Percentiles rank a stretch among this genome's conserved stretches.
These are phyloP conservation scores for Percina caprodes DNA, from an alignment of 2,113 vertebrate genomes.

Conservation along the genomic window DNA sequence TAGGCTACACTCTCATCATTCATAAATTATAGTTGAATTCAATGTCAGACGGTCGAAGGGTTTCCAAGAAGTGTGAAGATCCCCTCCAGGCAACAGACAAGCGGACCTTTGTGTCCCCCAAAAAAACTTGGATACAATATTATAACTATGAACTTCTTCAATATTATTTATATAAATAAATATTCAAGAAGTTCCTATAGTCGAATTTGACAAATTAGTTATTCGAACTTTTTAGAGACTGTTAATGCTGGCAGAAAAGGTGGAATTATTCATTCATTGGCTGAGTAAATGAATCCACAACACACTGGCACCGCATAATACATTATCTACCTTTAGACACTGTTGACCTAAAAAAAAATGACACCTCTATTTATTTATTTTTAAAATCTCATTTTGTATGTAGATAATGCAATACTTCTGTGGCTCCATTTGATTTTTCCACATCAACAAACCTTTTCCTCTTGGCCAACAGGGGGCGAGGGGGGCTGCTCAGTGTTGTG, in stretches of 20 bases:
- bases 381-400: no score
- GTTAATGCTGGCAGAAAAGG: neutral
- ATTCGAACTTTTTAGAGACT: no score
- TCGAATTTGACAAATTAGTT: neutral
- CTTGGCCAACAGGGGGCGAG: constrained; percentile 5
- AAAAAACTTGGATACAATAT: no score
- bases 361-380: no score
- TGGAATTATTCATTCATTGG: no score
- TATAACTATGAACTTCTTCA: no score
- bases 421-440: neutral
- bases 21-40: neutral
- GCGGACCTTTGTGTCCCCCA: no score
- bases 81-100: neutral
- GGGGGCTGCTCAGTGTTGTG: neutral
- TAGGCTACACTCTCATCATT: neutral
- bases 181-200: neutral
- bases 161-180: neutral
- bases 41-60: neutral
- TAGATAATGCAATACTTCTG: no score
- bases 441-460: neutral
- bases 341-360: neutral
- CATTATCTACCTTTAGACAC: neutral
- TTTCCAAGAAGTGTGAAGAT: neutral
- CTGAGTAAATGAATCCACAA: no score
- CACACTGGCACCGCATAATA: neutral